Evolutionary conservation across 2,113 vertebrate genomes (phyloP).

Genomic region (Candoia aspera): DNA sequence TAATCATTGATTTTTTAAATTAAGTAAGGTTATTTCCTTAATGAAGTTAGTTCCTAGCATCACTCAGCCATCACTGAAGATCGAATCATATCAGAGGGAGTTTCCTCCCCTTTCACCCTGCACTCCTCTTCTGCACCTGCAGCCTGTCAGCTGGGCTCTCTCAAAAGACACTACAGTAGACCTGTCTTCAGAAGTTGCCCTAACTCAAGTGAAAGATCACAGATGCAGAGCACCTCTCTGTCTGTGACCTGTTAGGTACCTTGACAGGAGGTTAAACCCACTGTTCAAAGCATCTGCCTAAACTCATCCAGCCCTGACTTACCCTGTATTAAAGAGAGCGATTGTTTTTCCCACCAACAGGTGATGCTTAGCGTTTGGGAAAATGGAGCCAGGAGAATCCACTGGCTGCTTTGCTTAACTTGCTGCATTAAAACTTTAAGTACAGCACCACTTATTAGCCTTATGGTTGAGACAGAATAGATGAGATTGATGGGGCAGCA

Average conservation of each 20-base stretch:
- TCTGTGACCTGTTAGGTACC: background rate
- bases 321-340: background rate
- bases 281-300: background rate
- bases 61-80: background rate
- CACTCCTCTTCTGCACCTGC: background rate
- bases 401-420: background rate
- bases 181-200: background rate
- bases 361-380: background rate
- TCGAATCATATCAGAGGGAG: background rate
- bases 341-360: background rate
- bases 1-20: background rate
- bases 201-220: background rate
- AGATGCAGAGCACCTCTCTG: no score
- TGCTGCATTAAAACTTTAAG: background rate
- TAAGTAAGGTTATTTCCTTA: background rate
- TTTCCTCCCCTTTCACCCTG: background rate
- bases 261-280: background rate
- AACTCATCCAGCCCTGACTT: background rate
- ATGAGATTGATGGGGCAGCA: background rate
- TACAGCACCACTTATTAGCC: background rate
- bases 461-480: background rate
- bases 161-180: background rate
- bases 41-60: background rate
- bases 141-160: background rate
- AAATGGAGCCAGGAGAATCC: background rate